Evolutionary conservation across 1,140 invertebrate genomes (phyloP), one percentile per base, ranked within the genome.

Genomic region (Ostrea edulis): DNA sequence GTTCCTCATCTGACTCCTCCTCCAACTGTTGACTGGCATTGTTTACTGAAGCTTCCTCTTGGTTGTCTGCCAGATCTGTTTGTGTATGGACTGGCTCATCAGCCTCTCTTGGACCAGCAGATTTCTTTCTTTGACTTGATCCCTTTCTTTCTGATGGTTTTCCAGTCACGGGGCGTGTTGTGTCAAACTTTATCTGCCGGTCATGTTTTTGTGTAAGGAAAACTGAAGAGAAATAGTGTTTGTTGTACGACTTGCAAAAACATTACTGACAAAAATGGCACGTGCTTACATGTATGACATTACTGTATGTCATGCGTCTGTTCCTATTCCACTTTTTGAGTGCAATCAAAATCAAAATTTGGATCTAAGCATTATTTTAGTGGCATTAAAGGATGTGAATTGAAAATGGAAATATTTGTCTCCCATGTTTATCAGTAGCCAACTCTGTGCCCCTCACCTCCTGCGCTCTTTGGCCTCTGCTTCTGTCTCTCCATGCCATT

Each of bases 111-210:
- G 77, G 29, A 20, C 55, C 85, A 55, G 77, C 86, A 20, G 81
- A 82, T 14, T 89, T 84, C 2, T 62, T 58, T 52, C 82, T 20
- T 8, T 35, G 83, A 14, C 84, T 87, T 58, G 35, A 44, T 44
- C 81, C 84, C 20, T 58, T 58, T 55, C 62, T 44, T 11, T n/a
- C 12, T 51, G 77, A 51, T 8, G 86, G 53, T 83, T 87, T 89
- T 14, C 58, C 86, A 25, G 86, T 86, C 0, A 89, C 84, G n/a
- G 89, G 89, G 58, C 84, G 52, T 44, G 89, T 89, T 0, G 86
- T 86, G 68, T 89, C 89, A 86, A 83, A 89, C 25, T 89, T 89
- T 58, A 89, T n/a, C 54, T 86, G 89, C 51, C 89, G 55, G n/a
- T 89, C 89, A 71, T 85, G 35, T 8, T 87, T 83, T 51, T 89